Evolutionary conservation across 2,113 vertebrate species (phyloP).

Genomic region (Hippolais icterina): DNA sequence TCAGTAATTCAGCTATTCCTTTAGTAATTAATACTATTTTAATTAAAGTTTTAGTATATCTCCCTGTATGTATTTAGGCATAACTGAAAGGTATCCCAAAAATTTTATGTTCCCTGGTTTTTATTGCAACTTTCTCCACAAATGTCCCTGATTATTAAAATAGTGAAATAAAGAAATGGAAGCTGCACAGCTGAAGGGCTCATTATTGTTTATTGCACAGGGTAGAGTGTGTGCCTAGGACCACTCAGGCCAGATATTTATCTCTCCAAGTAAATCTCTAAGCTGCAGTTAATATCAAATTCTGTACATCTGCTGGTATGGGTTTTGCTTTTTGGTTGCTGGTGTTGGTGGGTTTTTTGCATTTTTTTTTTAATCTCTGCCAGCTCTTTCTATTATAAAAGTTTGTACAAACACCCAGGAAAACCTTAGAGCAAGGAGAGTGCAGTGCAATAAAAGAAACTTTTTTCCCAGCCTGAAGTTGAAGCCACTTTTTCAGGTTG

Average conservation of each 20-base stretch:
- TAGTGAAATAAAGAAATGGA: not conserved
- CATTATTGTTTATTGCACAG: not conserved
- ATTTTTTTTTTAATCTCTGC: not conserved
- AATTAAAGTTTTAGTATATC: constrained; percentile 51
- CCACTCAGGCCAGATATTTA: not conserved
- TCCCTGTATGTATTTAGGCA: not conserved
- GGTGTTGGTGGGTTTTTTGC: fast-evolving
- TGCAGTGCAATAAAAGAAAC: not conserved
- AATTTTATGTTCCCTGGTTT: not conserved
- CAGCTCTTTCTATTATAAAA: not conserved
- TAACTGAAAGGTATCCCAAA: not conserved
- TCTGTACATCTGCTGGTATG: not conserved
- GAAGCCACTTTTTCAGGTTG: not conserved
- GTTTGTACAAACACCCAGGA: not conserved
- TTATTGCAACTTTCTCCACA: not conserved
- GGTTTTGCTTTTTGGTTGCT: no score
- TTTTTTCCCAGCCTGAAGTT: not conserved
- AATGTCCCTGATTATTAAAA: not conserved
- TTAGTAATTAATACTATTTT: constrained; percentile 68
- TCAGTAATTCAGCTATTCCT: constrained; percentile 25
- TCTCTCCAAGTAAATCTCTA: not conserved
- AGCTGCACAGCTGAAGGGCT: not conserved
- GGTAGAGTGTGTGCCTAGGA: not conserved
- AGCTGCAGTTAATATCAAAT: not conserved
- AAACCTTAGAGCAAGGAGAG: not conserved